These are phyloP conservation scores for Batillaria attramentaria DNA, from an alignment of 1,140 invertebrate genomes.

Conservation along the genomic window DNA sequence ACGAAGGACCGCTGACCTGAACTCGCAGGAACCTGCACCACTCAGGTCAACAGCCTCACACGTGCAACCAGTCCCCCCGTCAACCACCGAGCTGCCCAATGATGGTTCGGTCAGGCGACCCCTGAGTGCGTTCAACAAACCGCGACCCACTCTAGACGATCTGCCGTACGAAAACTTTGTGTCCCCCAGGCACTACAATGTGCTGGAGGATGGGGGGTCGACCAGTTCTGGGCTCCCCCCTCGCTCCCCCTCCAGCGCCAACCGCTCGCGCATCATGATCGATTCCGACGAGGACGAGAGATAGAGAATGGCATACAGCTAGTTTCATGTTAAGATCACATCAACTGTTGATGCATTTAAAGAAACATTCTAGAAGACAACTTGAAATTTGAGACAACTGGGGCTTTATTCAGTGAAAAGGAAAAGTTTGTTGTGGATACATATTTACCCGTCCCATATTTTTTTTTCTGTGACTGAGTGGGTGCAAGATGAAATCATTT, in stretches of 20 bases:
- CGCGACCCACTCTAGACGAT: slow-evolving; percentile 7
- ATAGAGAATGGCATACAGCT: neutral
- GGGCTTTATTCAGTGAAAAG: neutral
- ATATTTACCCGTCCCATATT: neutral
- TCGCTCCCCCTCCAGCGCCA: neutral
- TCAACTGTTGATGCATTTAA: neutral
- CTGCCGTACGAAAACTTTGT: slow-evolving; percentile 19
- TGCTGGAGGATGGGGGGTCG: neutral
- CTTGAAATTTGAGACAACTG: neutral
- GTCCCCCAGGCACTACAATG: neutral
- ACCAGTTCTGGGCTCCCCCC: slow-evolving; percentile 1
- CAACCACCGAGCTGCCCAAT: neutral
- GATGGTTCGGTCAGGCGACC: slow-evolving; percentile 4
- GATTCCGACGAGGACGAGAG: slow-evolving; percentile 16
- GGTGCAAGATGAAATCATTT: too few species aligned
- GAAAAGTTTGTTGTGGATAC: neutral
- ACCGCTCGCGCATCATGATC: slow-evolving; percentile 13
- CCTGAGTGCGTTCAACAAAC: slow-evolving; percentile 15
- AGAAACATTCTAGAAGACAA: neutral
- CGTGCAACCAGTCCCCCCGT: neutral
- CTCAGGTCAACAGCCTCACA: neutral
- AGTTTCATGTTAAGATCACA: neutral
- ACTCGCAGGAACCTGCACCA: too few species aligned
- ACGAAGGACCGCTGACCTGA: slow-evolving; percentile 1
- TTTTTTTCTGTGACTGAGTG: too few species aligned